Conservation (phyloP, 1,140 invertebrate species). For the Drosophila nannoptera region DNA sequence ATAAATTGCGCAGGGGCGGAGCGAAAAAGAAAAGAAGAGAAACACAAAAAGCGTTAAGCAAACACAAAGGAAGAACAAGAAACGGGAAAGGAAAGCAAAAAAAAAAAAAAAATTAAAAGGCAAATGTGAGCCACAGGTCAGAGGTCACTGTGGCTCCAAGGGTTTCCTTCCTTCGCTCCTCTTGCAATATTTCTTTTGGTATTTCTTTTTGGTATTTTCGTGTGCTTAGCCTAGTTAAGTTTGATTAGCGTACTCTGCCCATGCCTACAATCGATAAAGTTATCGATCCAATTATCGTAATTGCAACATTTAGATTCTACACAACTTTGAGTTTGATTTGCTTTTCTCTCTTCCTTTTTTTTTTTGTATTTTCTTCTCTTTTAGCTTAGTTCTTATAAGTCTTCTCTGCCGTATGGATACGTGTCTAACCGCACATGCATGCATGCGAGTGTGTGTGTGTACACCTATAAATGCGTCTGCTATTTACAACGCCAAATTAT, state of each 20-base stretch:
- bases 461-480: constrained; percentile 43
- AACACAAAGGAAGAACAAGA: no score
- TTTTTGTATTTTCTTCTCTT: constrained; percentile 21
- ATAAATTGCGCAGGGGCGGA: constrained; percentile 5
- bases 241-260: constrained; percentile 26
- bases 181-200: background rate
- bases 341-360: constrained; percentile 12
- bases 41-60: constrained; percentile 40
- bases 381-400: constrained; percentile 64
- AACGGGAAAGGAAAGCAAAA: constrained; percentile 10
- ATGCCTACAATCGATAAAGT: constrained; percentile 30
- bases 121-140: background rate
- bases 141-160: no score
- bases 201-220: constrained; percentile 4
- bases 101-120: constrained; percentile 15
- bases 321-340: constrained; percentile 71
- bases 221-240: constrained; percentile 30
- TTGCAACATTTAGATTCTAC: constrained; percentile 57
- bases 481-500: constrained; percentile 57
- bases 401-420: constrained; percentile 56
- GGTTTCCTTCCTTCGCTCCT: background rate
- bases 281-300: constrained; percentile 24
- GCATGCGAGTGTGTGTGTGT: constrained; percentile 28
- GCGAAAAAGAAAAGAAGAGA: constrained; percentile 21
- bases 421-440: constrained; percentile 12